Percentiles rank a stretch among this genome's conserved stretches.
phyloP scores from a whole-genome alignment of 2,113 vertebrate species.

The Orthonyx spaldingii region DNA sequence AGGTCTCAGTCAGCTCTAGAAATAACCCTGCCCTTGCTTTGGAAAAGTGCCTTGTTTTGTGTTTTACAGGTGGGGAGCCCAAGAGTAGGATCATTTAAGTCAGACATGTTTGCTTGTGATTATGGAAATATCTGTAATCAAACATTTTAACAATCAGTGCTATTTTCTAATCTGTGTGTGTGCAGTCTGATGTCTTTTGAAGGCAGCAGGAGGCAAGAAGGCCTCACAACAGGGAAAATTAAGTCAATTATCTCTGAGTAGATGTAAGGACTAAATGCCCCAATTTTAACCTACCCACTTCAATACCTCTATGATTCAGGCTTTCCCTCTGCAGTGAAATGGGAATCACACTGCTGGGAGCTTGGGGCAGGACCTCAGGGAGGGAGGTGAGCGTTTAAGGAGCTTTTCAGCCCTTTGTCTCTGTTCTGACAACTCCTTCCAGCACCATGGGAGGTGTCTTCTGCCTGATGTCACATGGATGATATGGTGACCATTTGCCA shows the following conservation, averaged over 20 bases:
- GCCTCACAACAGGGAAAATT: neutral
- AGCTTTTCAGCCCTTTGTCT: neutral
- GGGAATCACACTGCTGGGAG: neutral
- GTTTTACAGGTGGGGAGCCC: neutral
- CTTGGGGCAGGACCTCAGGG: neutral
- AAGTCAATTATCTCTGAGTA: neutral
- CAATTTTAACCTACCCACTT: neutral
- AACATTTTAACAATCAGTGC: neutral
- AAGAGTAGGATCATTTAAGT: neutral
- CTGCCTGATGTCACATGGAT: accelerated
- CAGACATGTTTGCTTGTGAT: neutral
- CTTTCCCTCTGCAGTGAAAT: neutral
- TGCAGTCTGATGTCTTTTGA: neutral
- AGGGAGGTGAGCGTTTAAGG: neutral
- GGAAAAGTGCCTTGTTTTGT: neutral
- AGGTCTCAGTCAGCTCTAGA: neutral
- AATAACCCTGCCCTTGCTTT: neutral
- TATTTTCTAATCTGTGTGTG: neutral
- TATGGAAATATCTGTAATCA: neutral
- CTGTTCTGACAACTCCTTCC: neutral
- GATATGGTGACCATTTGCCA: accelerated
- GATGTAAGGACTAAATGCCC: neutral
- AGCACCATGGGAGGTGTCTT: accelerated
- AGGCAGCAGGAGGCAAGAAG: neutral
- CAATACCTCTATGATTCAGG: neutral